Conservation (phyloP, 2,888 invertebrate genomes). For the Pocota personata region DNA sequence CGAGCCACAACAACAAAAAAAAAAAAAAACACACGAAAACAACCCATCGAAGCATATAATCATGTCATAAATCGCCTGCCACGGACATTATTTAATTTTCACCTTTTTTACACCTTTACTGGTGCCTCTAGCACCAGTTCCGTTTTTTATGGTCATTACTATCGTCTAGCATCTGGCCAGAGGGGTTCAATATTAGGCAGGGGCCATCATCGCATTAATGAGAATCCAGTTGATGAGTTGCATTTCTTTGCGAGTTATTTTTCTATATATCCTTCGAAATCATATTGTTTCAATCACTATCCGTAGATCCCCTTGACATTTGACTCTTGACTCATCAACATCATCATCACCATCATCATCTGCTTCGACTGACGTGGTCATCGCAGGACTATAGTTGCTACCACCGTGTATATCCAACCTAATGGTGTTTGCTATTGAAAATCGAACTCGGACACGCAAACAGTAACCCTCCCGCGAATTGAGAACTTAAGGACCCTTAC, state of each 20-base stretch:
- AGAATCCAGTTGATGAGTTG: conserved; percentile 53
- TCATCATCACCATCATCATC: conserved; percentile 54
- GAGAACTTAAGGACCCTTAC: conserved; percentile 35
- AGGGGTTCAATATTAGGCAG: conserved; percentile 18
- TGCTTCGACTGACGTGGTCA: conserved; percentile 29
- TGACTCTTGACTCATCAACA: conserved; percentile 59
- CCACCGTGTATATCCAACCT: conserved; percentile 21
- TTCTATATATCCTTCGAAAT: not conserved
- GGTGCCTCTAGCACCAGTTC: conserved; percentile 32
- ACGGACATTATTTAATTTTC: conserved; percentile 72
- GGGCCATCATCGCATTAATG: conserved; percentile 37
- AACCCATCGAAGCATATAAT: conserved; percentile 66
- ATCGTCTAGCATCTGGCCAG: conserved; percentile 51
- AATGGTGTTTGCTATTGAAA: conserved; percentile 73
- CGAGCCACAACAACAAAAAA: too few species aligned
- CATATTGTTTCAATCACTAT: conserved; percentile 62
- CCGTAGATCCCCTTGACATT: conserved; percentile 54
- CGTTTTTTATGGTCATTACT: conserved; percentile 49
- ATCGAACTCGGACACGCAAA: conserved; percentile 68
- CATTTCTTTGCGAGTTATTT: not conserved
- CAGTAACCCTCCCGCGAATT: conserved; percentile 34
- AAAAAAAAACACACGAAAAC: conserved; percentile 3
- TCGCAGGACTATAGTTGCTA: not conserved
- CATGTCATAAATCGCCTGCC: conserved; percentile 72
- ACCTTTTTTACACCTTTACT: conserved; percentile 71